phyloP scores from a whole-genome alignment of 2,888 invertebrate species.

The Elysia crispata region DNA sequence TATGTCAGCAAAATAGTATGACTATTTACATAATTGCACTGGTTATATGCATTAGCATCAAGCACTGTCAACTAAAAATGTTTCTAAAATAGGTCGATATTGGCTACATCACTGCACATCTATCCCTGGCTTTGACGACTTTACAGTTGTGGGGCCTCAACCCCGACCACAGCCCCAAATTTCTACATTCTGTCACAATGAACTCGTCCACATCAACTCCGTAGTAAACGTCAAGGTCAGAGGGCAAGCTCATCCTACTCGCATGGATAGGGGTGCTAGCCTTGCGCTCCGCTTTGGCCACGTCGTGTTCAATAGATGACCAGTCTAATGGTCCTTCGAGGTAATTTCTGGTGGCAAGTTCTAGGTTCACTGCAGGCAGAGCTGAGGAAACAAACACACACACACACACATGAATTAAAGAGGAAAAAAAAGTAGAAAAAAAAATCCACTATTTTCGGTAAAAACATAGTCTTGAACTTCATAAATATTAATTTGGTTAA shows the following conservation, averaged over 20 bases:
- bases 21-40: too few species aligned
- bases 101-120: conserved; percentile 67
- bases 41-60: too few species aligned
- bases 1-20: too few species aligned
- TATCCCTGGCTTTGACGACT: conserved; percentile 61
- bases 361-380: conserved; percentile 72
- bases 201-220: conserved; percentile 74
- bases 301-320: conserved; percentile 60
- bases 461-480: too few species aligned
- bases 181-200: conserved; percentile 68
- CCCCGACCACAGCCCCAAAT: conserved; percentile 72
- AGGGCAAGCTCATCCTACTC: conserved; percentile 63
- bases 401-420: too few species aligned
- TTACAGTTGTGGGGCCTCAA: conserved; percentile 67
- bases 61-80: too few species aligned
- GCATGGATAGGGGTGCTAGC: conserved; percentile 64
- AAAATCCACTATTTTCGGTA: too few species aligned
- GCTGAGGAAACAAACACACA: too few species aligned
- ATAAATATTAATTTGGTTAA: too few species aligned
- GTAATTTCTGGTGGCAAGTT: conserved; percentile 74
- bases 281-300: conserved; percentile 63
- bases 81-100: too few species aligned
- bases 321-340: conserved; percentile 71
- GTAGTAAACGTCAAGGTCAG: conserved; percentile 67
- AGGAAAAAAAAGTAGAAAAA: too few species aligned